Evolutionary conservation across 2,113 vertebrate species (phyloP).

Genomic region (Percina caprodes): DNA sequence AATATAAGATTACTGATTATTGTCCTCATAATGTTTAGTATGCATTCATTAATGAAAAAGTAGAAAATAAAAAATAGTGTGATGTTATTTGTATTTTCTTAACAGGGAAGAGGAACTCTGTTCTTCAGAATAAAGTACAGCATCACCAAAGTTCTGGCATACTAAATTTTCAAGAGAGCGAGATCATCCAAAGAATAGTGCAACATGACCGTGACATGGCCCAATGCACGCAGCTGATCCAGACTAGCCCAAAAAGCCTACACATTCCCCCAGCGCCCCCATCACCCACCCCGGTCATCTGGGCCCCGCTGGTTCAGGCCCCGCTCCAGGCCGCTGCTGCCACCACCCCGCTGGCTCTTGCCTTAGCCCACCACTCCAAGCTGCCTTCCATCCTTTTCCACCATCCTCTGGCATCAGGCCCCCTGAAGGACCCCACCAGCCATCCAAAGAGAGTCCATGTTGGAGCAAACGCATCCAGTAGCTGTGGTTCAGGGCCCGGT

Average conservation of each 20-base stretch:
- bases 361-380: constrained; percentile 93
- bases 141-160: constrained; percentile 96
- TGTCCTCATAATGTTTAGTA: neutral
- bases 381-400: constrained; percentile 91
- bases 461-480: constrained; percentile 45
- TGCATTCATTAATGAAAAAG: neutral
- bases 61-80: neutral
- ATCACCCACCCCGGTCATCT: constrained; percentile 91
- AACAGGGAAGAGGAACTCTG: constrained; percentile 95
- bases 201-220: constrained; percentile 99
- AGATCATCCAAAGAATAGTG: constrained; percentile 99
- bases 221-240: constrained; percentile 90
- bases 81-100: constrained; percentile 24
- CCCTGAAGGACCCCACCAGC: constrained; percentile 82
- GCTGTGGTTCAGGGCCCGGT: constrained; percentile 61
- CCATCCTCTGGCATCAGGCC: constrained; percentile 81
- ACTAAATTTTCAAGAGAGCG: constrained; percentile 95
- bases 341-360: constrained; percentile 94
- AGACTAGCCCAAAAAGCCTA: constrained; percentile 74
- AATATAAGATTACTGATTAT: neutral
- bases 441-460: constrained; percentile 84
- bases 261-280: constrained; percentile 79
- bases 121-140: constrained; percentile 96
- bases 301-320: constrained; percentile 95
- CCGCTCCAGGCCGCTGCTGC: constrained; percentile 95